Conservation (phyloP, 2,113 vertebrate species). For the Amphiprion ocellaris region DNA sequence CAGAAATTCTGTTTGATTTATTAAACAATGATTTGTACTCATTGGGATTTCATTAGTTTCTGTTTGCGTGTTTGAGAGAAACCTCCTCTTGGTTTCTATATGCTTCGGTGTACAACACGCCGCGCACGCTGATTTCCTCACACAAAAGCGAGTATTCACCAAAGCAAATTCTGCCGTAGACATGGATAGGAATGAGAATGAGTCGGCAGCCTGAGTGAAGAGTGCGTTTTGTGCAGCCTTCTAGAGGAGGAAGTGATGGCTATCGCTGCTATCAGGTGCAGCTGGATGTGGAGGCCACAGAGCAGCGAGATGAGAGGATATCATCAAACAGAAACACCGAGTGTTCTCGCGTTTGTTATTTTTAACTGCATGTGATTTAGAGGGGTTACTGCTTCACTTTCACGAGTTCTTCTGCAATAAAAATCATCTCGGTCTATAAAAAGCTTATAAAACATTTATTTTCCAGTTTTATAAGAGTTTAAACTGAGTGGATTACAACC, state of each 20-base stretch:
- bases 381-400: neutral
- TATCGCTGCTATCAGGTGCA: slow-evolving; percentile 60
- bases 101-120: slow-evolving; percentile 1
- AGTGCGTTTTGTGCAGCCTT: slow-evolving; percentile 68
- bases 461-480: neutral
- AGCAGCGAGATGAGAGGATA: neutral
- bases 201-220: slow-evolving; percentile 61
- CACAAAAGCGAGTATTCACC: slow-evolving; percentile 57
- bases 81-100: slow-evolving; percentile 31
- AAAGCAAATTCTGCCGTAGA: slow-evolving; percentile 44
- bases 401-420: neutral
- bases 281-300: slow-evolving; percentile 49
- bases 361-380: neutral
- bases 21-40: slow-evolving; percentile 86
- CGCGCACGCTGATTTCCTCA: slow-evolving; percentile 28
- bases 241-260: slow-evolving; percentile 69
- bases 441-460: neutral
- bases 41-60: neutral
- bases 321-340: neutral
- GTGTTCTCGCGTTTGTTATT: neutral
- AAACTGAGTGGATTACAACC: neutral
- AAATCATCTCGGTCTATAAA: neutral
- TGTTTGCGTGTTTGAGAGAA: slow-evolving; percentile 25
- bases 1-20: slow-evolving; percentile 80
- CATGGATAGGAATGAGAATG: slow-evolving; percentile 73